These are phyloP conservation scores for Bovichtus diacanthus DNA, from an alignment of 2,797 vertebrate species.

Conservation along the genomic window DNA sequence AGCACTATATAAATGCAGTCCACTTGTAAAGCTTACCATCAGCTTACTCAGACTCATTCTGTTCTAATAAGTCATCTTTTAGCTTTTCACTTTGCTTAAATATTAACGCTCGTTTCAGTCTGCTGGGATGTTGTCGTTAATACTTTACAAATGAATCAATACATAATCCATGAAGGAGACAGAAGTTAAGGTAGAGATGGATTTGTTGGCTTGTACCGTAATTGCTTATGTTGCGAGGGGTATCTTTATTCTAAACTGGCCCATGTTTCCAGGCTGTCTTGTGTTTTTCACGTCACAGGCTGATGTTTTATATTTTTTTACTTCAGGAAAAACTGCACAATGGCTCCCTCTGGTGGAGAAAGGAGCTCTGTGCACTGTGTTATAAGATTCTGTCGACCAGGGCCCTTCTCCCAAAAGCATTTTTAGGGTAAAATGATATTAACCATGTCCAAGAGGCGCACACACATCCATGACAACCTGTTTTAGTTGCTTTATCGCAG, in stretches of 20 bases:
- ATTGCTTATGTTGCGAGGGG: neutral
- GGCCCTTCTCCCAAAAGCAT: neutral
- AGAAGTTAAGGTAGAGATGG: neutral
- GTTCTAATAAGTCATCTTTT: constrained; percentile 17
- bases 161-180: constrained; percentile 4
- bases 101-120: constrained; percentile 15
- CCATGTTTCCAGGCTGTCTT: neutral
- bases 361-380: constrained; percentile 1
- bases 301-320: neutral
- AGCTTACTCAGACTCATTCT: neutral
- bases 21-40: neutral
- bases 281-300: neutral
- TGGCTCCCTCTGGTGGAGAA: constrained; percentile 67
- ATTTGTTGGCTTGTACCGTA: neutral
- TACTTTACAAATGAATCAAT: neutral
- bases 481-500: neutral
- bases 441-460: neutral
- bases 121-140: neutral
- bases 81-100: constrained; percentile 14
- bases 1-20: no score
- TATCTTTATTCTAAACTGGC: neutral
- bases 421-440: neutral
- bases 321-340: constrained; percentile 7
- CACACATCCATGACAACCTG: no score
- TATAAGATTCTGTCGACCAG: neutral